phyloP scores from a whole-genome alignment of 1,140 invertebrate genomes.

The Pogonus chalceus region DNA sequence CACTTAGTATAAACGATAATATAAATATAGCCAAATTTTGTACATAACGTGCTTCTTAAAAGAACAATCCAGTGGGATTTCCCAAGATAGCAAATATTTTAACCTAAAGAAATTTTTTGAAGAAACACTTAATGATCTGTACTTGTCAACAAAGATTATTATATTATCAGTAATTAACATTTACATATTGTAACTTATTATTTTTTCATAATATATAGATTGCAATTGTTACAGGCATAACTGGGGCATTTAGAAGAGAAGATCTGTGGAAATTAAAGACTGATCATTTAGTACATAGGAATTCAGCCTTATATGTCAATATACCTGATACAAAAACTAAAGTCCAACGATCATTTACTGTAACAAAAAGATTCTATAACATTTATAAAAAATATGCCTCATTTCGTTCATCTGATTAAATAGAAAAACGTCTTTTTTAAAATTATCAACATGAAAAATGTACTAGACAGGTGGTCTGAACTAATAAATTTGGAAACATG shows the following conservation, averaged over 20 bases:
- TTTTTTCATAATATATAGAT: too few relatives aligned
- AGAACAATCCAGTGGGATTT: too few relatives aligned
- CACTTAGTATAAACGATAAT: too few relatives aligned
- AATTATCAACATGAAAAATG: slow-evolving; percentile 23
- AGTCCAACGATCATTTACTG: slow-evolving; percentile 13
- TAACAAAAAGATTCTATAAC: slow-evolving; percentile 8
- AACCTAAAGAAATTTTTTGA: too few relatives aligned
- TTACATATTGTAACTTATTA: too few relatives aligned
- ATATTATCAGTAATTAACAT: too few relatives aligned
- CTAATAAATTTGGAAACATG: slow-evolving; percentile 20
- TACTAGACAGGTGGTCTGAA: slow-evolving; percentile 18
- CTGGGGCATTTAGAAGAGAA: slow-evolving; percentile 14
- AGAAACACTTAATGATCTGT: too few relatives aligned
- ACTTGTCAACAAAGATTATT: too few relatives aligned
- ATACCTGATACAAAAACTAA: slow-evolving; percentile 16
- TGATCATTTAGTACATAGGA: slow-evolving; percentile 13
- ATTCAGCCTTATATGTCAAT: slow-evolving; percentile 8
- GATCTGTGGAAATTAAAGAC: slow-evolving; percentile 14
- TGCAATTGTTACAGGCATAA: slow-evolving; percentile 14
- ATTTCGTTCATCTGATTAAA: slow-evolving; percentile 1
- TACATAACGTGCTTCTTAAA: too few relatives aligned
- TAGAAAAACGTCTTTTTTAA: slow-evolving; percentile 20
- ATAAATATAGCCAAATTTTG: too few relatives aligned
- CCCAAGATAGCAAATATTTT: too few relatives aligned
- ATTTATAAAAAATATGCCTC: slow-evolving; percentile 14